Percentiles rank a stretch among this genome's conserved stretches.
Conservation (phyloP, 2,888 invertebrate species). For the Cantharis flavilabris region DNA sequence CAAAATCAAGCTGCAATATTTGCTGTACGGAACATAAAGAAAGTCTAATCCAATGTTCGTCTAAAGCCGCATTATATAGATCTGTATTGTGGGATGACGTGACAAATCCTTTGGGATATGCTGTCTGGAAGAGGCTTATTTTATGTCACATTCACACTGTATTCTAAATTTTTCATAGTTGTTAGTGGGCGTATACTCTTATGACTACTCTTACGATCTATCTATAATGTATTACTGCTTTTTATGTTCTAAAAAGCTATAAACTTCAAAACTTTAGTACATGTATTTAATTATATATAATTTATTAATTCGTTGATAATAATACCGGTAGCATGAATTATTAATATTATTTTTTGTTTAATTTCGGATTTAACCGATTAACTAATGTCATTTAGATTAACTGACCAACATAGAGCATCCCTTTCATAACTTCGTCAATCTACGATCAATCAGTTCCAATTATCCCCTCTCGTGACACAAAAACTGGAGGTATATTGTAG, state of each 20-base stretch:
- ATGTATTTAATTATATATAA: not conserved
- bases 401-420: not conserved
- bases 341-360: not conserved
- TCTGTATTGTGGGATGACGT: conserved; percentile 51
- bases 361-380: not conserved
- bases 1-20: not conserved
- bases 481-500: too few species aligned
- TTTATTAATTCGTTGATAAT: not conserved
- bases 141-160: conserved; percentile 48
- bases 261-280: not conserved
- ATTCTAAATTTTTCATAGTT: conserved; percentile 43
- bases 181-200: conserved; percentile 6
- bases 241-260: not conserved
- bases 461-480: too few species aligned
- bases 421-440: not conserved
- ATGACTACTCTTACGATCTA: not conserved
- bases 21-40: conserved; percentile 32
- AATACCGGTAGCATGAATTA: not conserved
- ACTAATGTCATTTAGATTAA: not conserved
- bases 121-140: conserved; percentile 46
- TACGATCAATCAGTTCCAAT: too few species aligned
- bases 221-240: not conserved
- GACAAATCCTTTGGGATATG: conserved; percentile 51
- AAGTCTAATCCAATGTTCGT: conserved; percentile 29
- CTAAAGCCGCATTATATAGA: conserved; percentile 28